Percentiles rank a stretch among this genome's conserved stretches.
These are phyloP conservation scores for Tragulus kanchil DNA, from an alignment of 2,113 vertebrate species.

Conservation along the genomic window DNA sequence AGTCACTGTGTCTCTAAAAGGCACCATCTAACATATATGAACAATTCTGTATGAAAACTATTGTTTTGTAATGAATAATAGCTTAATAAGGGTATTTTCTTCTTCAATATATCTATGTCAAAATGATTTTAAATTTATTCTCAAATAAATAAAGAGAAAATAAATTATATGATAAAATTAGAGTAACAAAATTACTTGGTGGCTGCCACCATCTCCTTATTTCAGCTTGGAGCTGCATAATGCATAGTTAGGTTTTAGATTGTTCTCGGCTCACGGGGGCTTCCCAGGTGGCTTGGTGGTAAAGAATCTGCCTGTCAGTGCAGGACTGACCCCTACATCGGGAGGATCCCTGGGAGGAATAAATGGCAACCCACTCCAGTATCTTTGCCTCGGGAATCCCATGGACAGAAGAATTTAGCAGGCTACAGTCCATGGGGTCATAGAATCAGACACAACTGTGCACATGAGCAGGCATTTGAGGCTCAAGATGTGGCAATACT, in stretches of 20 bases:
- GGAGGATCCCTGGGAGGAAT: background rate
- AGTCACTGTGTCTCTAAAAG: background rate
- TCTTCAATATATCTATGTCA: background rate
- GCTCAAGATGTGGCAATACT: background rate
- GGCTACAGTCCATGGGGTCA: background rate
- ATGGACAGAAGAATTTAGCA: background rate
- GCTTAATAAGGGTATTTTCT: background rate
- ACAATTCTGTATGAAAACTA: background rate
- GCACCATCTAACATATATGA: background rate
- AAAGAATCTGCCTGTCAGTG: background rate
- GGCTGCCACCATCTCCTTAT: background rate
- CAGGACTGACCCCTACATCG: background rate
- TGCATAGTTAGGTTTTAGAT: background rate
- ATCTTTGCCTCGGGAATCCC: background rate
- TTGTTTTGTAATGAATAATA: background rate
- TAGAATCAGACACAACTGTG: background rate
- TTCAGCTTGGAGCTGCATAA: background rate
- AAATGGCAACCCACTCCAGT: fast-evolving
- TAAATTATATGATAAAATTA: background rate
- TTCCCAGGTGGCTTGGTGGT: background rate
- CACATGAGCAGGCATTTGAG: background rate
- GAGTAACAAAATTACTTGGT: background rate
- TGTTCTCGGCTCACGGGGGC: background rate
- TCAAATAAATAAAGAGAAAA: background rate
- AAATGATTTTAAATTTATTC: background rate